Percentiles rank a stretch among this genome's conserved stretches.
Conservation (phyloP, 2,888 invertebrate species). For the Molorchus minor region DNA sequence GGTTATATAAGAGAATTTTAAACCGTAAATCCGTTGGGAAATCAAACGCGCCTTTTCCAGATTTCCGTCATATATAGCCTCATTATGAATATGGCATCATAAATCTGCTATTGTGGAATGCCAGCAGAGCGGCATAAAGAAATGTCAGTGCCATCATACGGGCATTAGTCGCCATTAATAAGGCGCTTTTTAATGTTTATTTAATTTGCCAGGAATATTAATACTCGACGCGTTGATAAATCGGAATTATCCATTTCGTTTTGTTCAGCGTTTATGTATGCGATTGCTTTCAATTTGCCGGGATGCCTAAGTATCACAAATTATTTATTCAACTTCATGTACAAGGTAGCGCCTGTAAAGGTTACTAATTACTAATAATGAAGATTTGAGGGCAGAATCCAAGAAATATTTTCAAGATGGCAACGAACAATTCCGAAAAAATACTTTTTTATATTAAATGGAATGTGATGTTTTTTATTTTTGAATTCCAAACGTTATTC, state of each 20-base stretch:
- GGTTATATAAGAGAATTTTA: slow-evolving; percentile 35
- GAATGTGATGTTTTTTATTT: no score
- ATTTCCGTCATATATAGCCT: slow-evolving; percentile 55
- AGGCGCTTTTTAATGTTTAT: slow-evolving; percentile 41
- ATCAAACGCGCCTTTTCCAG: slow-evolving; percentile 45
- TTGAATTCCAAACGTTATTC: no score
- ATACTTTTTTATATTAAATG: no score
- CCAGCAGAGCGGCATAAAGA: slow-evolving; percentile 34
- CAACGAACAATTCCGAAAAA: not conserved
- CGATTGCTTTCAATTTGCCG: slow-evolving; percentile 24
- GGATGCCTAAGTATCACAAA: slow-evolving; percentile 9
- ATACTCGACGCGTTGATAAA: slow-evolving; percentile 27
- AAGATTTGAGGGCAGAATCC: not conserved
- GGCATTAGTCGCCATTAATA: slow-evolving; percentile 38
- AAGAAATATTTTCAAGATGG: not conserved
- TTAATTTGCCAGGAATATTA: slow-evolving; percentile 42
- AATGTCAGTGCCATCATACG: slow-evolving; percentile 34
- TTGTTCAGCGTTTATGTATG: slow-evolving; percentile 27
- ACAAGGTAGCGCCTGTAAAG: not conserved
- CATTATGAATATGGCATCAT: slow-evolving; percentile 54
- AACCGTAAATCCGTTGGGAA: slow-evolving; percentile 41
- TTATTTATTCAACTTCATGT: slow-evolving; percentile 9
- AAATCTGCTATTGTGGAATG: slow-evolving; percentile 52
- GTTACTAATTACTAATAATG: slow-evolving; percentile 10
- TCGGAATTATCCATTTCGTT: slow-evolving; percentile 27